A percentile compares a stretch with the other conserved stretches of the same genome.
These are phyloP conservation scores for Rissa tridactyla DNA, from an alignment of 2,113 vertebrate genomes.

Conservation along the genomic window DNA sequence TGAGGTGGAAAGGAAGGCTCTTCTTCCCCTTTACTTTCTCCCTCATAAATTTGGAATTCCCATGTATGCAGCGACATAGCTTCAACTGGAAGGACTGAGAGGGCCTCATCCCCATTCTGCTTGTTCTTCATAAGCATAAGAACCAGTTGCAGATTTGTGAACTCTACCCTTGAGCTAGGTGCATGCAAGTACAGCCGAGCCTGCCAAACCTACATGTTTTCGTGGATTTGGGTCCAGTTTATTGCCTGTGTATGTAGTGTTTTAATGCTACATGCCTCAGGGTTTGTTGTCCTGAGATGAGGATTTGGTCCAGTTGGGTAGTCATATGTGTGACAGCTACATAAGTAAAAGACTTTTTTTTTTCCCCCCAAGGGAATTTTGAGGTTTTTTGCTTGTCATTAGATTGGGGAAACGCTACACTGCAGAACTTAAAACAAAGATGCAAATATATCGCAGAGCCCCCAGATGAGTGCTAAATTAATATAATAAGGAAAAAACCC, in stretches of 20 bases:
- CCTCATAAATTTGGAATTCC: background rate
- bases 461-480: background rate
- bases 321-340: background rate
- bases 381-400: background rate
- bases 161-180: background rate
- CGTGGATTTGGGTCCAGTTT: background rate
- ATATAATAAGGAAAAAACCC: background rate
- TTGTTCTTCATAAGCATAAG: background rate
- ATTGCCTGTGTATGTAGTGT: background rate
- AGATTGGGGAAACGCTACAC: background rate
- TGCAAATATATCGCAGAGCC: background rate
- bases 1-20: background rate
- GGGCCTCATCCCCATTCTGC: background rate
- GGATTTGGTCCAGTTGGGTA: background rate
- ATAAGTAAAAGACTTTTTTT: background rate
- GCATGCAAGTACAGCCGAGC: background rate
- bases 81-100: background rate
- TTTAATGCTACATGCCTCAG: background rate
- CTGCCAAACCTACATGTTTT: rapidly evolving
- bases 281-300: background rate
- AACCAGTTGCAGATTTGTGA: background rate
- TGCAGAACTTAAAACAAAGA: background rate
- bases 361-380: background rate
- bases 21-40: background rate
- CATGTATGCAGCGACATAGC: background rate